Evolutionary conservation across 1,140 invertebrate genomes (phyloP).

Genomic region (Hycleus phaleratus): DNA sequence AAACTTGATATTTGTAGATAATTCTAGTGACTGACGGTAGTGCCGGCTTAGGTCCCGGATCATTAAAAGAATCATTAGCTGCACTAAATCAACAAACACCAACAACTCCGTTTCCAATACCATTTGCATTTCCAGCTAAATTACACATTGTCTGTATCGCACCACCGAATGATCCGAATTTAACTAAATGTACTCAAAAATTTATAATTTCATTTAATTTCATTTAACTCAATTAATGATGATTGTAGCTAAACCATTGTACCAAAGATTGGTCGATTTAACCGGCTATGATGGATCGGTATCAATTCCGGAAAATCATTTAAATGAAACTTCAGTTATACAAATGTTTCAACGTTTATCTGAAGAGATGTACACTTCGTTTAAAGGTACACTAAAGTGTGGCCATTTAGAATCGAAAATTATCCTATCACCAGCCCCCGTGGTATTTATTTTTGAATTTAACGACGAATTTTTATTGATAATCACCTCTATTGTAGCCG

Average conservation of each 20-base stretch:
- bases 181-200: constrained; percentile 43
- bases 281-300: constrained; percentile 58
- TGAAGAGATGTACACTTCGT: constrained; percentile 71
- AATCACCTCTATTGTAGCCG: constrained; percentile 41
- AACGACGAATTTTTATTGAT: background rate
- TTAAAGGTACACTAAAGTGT: constrained; percentile 66
- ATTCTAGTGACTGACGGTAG: constrained; percentile 75
- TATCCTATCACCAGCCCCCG: constrained; percentile 68
- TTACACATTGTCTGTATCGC: constrained; percentile 66
- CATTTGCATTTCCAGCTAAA: constrained; percentile 75
- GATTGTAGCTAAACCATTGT: constrained; percentile 45
- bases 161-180: constrained; percentile 47
- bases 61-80: constrained; percentile 46
- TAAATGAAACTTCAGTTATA: constrained; percentile 44
- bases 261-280: constrained; percentile 53
- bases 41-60: constrained; percentile 58
- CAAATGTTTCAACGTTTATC: constrained; percentile 64
- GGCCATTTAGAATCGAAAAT: constrained; percentile 68
- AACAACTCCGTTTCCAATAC: constrained; percentile 53
- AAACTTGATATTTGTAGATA: constrained; percentile 43
- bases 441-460: constrained; percentile 39
- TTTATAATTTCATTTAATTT: background rate
- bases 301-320: constrained; percentile 54
- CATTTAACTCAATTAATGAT: constrained; percentile 4
- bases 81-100: constrained; percentile 40